Conservation (phyloP, 2,113 vertebrate species). For the Cygnus buccinator region DNA sequence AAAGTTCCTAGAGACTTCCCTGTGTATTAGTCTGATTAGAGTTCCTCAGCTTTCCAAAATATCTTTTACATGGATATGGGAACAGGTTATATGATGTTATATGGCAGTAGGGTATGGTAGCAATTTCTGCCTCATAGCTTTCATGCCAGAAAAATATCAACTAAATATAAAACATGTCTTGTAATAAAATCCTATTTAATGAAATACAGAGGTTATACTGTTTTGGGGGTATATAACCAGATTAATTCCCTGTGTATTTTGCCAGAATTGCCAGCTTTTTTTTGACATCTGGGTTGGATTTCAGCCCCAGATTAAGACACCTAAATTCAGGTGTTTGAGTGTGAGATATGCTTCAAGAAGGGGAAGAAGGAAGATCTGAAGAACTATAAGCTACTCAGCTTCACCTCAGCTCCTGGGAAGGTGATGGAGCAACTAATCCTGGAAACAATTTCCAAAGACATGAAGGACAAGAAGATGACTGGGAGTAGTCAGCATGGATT, state of each 20-base stretch:
- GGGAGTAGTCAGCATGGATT: background rate
- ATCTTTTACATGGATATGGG: constrained; percentile 6
- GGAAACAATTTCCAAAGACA: background rate
- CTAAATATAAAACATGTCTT: background rate
- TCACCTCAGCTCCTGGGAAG: background rate
- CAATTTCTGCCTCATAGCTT: constrained; percentile 20
- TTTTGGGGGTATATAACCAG: background rate
- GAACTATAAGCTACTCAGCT: background rate
- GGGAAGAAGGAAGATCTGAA: background rate
- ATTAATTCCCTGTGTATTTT: background rate
- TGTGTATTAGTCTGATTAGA: background rate
- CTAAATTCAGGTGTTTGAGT: background rate
- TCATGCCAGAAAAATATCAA: background rate
- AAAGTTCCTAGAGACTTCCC: background rate
- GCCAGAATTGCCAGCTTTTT: background rate
- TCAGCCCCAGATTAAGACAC: background rate
- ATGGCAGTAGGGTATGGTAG: background rate
- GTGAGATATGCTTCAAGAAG: background rate
- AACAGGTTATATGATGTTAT: background rate
- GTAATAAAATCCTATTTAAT: constrained; percentile 32
- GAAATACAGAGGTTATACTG: background rate
- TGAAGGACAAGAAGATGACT: background rate
- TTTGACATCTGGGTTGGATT: background rate
- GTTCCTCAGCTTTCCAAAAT: background rate
- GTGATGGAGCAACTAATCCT: background rate